Percentiles rank a stretch among this genome's conserved stretches.
phyloP scores from a whole-genome alignment of 2,888 invertebrate genomes.

The Phragmatobia fuliginosa region DNA sequence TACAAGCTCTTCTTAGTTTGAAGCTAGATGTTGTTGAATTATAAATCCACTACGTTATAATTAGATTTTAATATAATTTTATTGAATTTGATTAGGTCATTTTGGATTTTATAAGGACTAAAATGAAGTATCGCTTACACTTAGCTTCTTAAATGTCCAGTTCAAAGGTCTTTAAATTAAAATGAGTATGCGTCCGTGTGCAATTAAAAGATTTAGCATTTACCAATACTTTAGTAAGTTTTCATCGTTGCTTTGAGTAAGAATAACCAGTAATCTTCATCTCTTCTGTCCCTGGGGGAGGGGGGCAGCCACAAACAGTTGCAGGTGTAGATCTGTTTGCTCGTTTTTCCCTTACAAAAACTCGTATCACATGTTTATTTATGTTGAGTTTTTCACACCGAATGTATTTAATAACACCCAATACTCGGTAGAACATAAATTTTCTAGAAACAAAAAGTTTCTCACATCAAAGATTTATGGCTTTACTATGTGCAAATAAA shows the following conservation, averaged over 20 bases:
- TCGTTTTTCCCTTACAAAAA: not conserved
- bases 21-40: no score
- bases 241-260: no score
- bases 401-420: conserved; percentile 8
- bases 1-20: no score
- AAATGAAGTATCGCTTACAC: not conserved
- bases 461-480: conserved; percentile 18
- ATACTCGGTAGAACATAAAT: conserved; percentile 17
- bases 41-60: no score
- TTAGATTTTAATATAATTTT: no score
- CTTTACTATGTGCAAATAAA: conserved; percentile 22
- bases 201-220: no score
- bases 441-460: conserved; percentile 13
- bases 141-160: not conserved
- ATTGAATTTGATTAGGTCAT: no score
- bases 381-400: conserved; percentile 14
- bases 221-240: no score
- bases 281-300: no score
- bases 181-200: not conserved
- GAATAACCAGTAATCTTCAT: no score
- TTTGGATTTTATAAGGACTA: no score
- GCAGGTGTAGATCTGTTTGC: not conserved
- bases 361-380: not conserved
- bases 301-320: no score
- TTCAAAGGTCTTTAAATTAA: not conserved